Base-by-base conservation (phyloP, 2,797 vertebrate species). In the Meda fulgida region DNA sequence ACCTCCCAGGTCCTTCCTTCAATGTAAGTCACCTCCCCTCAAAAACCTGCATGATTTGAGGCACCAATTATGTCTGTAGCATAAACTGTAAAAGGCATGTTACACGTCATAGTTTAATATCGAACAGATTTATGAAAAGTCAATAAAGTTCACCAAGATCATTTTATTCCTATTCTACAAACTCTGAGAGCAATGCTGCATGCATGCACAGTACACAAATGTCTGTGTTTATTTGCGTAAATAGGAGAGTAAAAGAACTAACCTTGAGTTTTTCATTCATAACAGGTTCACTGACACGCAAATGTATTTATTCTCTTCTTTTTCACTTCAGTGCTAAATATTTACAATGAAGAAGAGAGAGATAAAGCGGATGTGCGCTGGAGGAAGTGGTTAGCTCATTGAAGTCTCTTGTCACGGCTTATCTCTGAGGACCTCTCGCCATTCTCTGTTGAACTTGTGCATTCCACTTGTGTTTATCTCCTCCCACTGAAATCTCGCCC, bases 331-430 rank as follows among this genome's bases (percentile, higher is more conserved):
- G 55, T 53, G 75, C 77, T 70, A 65, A 86, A 31, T 81, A 71
- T 65, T 81, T 63, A 53, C 43, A 66, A 55, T 79, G 79, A 84
- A 70, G 73, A 84, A 84, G 73, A 73, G 71, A 70, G 84, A 84
- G 79, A 86, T 84, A 72, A 77, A 79, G 89, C 90, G 91, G 89
- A 92, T 90, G 87, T 87, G 80, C 81, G 87, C 80, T 90, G 86
- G 81, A 84, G 92, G 90, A 92, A 88, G 92, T 89, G 91, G 92
- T 91, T 82, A 78, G 71, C 85, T 78, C 80, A 89, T 90, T 90
- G 86, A 89, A 87, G 81, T 87, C 85, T 84, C 81, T 55, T 85
- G 79, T 85, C 87, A 87, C 75, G 69, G 83, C 81, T 89, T 90
- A 87, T 91, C 84, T 86, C 63, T 85, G 78, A 81, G 78, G 60